Evolutionary conservation across 2,113 vertebrate genomes (phyloP).

Genomic region (Scomber japonicus): DNA sequence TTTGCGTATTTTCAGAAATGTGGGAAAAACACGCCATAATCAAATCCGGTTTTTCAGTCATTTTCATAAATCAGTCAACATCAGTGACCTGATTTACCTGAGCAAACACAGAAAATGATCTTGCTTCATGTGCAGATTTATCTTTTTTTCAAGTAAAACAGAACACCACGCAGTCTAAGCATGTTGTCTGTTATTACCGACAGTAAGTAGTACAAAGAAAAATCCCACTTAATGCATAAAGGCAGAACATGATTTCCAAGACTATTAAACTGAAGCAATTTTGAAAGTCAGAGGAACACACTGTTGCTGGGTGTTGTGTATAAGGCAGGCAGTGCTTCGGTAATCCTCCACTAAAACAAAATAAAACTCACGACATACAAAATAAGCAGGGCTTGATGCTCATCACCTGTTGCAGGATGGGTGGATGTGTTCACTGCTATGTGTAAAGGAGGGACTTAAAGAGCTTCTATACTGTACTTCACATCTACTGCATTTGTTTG

Average conservation of each 20-base stretch:
- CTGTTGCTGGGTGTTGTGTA: not conserved
- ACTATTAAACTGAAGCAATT: constrained; percentile 36
- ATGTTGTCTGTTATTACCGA: constrained; percentile 22
- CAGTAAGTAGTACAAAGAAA: not conserved
- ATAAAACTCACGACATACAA: not conserved
- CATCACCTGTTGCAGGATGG: not conserved
- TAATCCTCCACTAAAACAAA: constrained; percentile 30
- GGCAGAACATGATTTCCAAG: constrained; percentile 32
- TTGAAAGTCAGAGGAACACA: constrained; percentile 21
- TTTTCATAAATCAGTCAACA: constrained; percentile 32
- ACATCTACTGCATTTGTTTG: not conserved
- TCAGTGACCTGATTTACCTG: constrained; percentile 29
- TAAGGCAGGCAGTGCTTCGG: not conserved
- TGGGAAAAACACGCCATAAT: not conserved
- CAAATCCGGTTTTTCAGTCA: constrained; percentile 27
- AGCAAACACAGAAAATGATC: constrained; percentile 48
- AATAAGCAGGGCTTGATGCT: not conserved
- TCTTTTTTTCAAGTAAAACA: constrained; percentile 30
- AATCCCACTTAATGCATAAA: constrained; percentile 23
- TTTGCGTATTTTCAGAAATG: not conserved
- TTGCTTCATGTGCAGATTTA: constrained; percentile 32
- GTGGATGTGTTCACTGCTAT: not conserved
- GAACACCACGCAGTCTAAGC: constrained; percentile 9
- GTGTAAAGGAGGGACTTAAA: not conserved
- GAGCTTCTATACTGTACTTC: not conserved